Evolutionary conservation across 2,113 vertebrate species (phyloP).

Genomic region (Amphiprion ocellaris): DNA sequence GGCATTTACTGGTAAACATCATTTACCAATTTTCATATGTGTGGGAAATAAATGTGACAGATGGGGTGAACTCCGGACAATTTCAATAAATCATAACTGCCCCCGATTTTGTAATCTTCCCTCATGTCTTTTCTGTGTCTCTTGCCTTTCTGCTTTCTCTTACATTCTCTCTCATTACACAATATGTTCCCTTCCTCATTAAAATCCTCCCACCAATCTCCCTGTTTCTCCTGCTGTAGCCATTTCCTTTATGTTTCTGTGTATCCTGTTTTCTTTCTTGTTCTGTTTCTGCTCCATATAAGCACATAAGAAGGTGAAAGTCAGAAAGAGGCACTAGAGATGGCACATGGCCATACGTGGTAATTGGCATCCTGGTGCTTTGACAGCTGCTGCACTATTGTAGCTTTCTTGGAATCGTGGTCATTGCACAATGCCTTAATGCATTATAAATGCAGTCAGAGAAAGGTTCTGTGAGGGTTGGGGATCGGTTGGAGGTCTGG

Average conservation of each 20-base stretch:
- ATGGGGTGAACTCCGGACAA: constrained; percentile 38
- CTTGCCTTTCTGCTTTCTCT: constrained; percentile 19
- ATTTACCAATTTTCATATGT: constrained; percentile 47
- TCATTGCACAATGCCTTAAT: constrained; percentile 70
- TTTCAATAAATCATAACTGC: constrained; percentile 55
- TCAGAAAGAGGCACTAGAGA: constrained; percentile 41
- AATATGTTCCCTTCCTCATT: constrained; percentile 41
- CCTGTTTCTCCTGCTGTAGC: constrained; percentile 27
- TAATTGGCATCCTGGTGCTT: constrained; percentile 76
- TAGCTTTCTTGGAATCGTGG: constrained; percentile 62
- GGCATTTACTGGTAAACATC: constrained; percentile 52
- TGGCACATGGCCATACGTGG: constrained; percentile 53
- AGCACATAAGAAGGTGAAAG: constrained; percentile 57
- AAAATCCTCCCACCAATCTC: constrained; percentile 41
- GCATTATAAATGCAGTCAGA: constrained; percentile 62
- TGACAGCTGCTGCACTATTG: constrained; percentile 75
- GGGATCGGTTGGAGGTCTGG: constrained; percentile 27
- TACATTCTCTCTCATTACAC: constrained; percentile 39
- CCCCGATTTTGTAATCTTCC: constrained; percentile 42
- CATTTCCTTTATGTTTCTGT: constrained; percentile 42
- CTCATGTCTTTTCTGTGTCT: constrained; percentile 19
- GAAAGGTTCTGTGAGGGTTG: constrained; percentile 49
- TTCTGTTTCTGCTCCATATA: constrained; percentile 15
- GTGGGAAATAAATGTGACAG: constrained; percentile 53
- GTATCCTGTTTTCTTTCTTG: constrained; percentile 3